phyloP scores from a whole-genome alignment of 2,797 vertebrate species.

The Sebastolobus alascanus region DNA sequence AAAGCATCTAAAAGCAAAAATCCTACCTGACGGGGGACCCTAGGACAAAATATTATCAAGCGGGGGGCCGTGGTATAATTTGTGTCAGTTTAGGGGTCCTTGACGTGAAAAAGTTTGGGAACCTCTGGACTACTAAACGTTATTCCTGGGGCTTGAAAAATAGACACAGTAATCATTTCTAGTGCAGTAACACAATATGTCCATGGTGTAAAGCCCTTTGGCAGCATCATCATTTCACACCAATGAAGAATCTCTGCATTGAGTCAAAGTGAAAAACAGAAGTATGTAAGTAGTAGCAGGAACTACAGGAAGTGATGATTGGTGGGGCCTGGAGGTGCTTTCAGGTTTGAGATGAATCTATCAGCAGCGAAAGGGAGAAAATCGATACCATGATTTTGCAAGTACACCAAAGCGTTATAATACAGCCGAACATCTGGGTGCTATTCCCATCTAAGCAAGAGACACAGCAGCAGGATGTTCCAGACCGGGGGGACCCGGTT shows the following conservation, averaged over 20 bases:
- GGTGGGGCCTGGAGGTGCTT: conserved; percentile 26
- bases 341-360: conserved; percentile 51
- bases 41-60: too few relatives aligned
- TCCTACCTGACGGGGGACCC: too few relatives aligned
- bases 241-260: conserved; percentile 18
- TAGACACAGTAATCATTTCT: background rate
- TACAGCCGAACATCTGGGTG: conserved; percentile 76
- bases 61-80: too few relatives aligned
- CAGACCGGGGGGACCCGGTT: conserved; percentile 52
- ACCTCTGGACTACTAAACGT: background rate
- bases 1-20: too few relatives aligned
- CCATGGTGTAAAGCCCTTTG: conserved; percentile 1
- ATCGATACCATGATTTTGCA: conserved; percentile 55
- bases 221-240: conserved; percentile 1
- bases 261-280: conserved; percentile 29
- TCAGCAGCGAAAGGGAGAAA: conserved; percentile 49
- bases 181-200: conserved; percentile 16
- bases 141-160: background rate
- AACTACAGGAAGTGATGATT: conserved; percentile 37
- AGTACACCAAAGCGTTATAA: conserved; percentile 60
- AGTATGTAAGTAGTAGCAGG: conserved; percentile 33
- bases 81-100: too few relatives aligned
- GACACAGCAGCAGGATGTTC: conserved; percentile 72
- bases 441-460: conserved; percentile 67
- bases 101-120: too few relatives aligned